Percentiles rank a stretch among this genome's conserved stretches.
These are phyloP conservation scores for Dromaius novaehollandiae DNA, from an alignment of 2,113 vertebrate species.

Conservation along the genomic window DNA sequence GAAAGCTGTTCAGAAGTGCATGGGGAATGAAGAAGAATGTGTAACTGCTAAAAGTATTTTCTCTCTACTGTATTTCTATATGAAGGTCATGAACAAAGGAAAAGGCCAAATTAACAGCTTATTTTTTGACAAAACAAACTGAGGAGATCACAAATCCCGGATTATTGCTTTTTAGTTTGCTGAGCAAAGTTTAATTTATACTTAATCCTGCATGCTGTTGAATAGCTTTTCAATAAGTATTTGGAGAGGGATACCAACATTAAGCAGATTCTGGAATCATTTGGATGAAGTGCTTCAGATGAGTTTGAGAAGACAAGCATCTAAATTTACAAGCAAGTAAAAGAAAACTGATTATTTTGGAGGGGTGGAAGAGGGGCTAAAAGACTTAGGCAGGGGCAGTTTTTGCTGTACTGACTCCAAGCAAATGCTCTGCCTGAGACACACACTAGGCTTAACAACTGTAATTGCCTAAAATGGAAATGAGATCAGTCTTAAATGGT, in stretches of 20 bases:
- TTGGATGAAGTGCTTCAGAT: not conserved
- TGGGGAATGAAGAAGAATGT: not conserved
- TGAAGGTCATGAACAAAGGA: not conserved
- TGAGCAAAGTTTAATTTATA: not conserved
- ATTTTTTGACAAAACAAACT: not conserved
- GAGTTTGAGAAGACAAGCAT: not conserved
- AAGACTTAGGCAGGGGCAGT: not conserved
- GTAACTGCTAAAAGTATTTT: not conserved
- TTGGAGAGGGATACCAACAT: not conserved
- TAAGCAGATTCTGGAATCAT: not conserved
- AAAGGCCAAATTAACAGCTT: not conserved
- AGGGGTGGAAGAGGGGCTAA: not conserved
- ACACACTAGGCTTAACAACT: not conserved
- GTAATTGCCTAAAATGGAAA: fast-evolving
- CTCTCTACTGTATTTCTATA: not conserved
- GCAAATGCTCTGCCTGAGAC: not conserved
- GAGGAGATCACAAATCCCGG: not conserved
- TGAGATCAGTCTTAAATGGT: not conserved
- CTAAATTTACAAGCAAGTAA: not conserved
- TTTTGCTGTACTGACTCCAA: not conserved
- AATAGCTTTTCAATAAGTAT: not conserved
- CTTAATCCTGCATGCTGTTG: not conserved
- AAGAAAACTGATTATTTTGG: not conserved
- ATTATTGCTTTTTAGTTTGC: not conserved
- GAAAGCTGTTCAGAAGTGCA: not conserved